phyloP scores from a whole-genome alignment of 2,113 vertebrate genomes.

The Dissostichus mawsoni region DNA sequence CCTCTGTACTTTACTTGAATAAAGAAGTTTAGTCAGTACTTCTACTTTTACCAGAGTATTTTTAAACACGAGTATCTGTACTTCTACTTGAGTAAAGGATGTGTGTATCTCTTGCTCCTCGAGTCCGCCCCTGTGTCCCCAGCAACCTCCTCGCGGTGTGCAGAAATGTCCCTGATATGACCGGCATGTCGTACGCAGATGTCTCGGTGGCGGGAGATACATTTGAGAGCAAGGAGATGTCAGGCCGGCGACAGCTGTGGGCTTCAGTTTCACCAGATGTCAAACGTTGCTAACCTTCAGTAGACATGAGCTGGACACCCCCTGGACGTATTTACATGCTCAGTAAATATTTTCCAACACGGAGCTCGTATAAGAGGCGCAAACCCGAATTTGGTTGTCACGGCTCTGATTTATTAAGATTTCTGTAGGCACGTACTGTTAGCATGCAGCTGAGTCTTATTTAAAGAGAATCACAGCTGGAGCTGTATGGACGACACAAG shows the following conservation, averaged over 20 bases:
- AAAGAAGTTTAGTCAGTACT: no score
- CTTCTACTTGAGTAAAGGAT: no score
- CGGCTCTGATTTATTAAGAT: conserved; percentile 69
- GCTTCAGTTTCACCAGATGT: conserved; percentile 94
- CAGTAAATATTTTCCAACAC: conserved; percentile 77
- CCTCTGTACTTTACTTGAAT: no score
- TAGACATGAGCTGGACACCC: conserved; percentile 72
- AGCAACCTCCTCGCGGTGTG: conserved; percentile 81
- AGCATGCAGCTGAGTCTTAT: conserved; percentile 50
- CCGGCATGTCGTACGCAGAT: conserved; percentile 89
- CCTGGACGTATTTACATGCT: conserved; percentile 68
- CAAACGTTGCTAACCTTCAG: conserved; percentile 86
- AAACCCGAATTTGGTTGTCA: conserved; percentile 62
- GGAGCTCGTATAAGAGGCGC: conserved; percentile 54
- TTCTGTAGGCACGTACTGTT: conserved; percentile 50
- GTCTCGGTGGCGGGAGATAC: conserved; percentile 88
- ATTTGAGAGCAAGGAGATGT: conserved; percentile 91
- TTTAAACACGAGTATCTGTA: no score
- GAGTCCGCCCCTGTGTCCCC: conserved; percentile 81
- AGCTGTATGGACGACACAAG: background rate
- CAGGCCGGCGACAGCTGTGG: conserved; percentile 91
- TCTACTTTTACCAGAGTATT: no score
- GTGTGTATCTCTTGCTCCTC: conserved; percentile 57
- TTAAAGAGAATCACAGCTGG: conserved; percentile 72
- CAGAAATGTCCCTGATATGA: conserved; percentile 86